Evolutionary conservation across 2,888 invertebrate genomes (phyloP), one percentile per base, ranked within the genome.

Genomic region (Subacronicta megacephala): DNA sequence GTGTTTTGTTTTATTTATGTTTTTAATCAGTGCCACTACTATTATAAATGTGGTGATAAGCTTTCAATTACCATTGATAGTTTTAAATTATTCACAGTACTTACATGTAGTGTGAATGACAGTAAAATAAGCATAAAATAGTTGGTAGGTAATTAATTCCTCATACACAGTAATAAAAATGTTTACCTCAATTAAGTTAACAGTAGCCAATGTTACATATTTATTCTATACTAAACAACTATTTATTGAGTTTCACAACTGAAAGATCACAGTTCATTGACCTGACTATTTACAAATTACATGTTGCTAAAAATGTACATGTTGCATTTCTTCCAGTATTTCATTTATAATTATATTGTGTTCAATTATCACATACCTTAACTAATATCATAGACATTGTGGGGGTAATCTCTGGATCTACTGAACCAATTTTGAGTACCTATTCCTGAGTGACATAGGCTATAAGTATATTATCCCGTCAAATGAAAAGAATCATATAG

Each of bases 11-110:
- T 43, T 54, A 49, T 67, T 63, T 67, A 53, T 3, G 13, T 63
- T 44, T 31, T 51, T 51, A 55, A 81, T 77, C 79, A 59, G 61
- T 65, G 18, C 52, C 52, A 62, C 56, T 35, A 64, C 40, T 37
- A 10, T 46, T 37, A 10, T 46, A 45, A 20, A 57, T 20, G 7
- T 50, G 3, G 31, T 43, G 38, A 65, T 66, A 66, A 65, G 40
- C 20, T 13, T 40, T 29, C 18, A 7, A 16, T 53, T 64, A 45
- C 35, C 41, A 57, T 49, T 57, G 49, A 46, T 38, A 18, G 18
- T 7, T 62, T 26, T 35, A 47, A 33, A 40, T 41, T 29, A 12
- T 13, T 15, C 10, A 16, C 13, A 31, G 10, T 63, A 33, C 0
- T 33, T 31, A 26, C 6, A n/a, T 5, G 2, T 31, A 31, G 3